Base-by-base conservation (phyloP, 2,113 vertebrate genomes). In the Craseonycteris thonglongyai region DNA sequence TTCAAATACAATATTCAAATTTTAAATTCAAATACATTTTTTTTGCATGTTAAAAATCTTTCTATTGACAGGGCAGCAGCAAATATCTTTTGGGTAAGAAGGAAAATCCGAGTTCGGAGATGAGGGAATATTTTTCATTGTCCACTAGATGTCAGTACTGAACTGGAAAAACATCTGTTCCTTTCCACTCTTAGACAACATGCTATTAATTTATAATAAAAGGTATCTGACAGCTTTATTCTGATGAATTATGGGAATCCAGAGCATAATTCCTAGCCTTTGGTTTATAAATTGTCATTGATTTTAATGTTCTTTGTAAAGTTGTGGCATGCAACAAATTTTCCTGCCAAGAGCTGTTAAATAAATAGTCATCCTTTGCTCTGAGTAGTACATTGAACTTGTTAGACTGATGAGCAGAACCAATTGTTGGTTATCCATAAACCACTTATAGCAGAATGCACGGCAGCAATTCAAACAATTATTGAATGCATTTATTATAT, bases 221-320 rank as follows among this genome's bases (percentile, higher is more conserved):
- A 98, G 98, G 97, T 98, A 98, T 98, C 96, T 98, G 98, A 98
- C 98, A 98, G 98, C 98, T 98, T 98, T 98, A 98, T 98, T 98
- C 98, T 98, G 97, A 98, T 98, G 98, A 98, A 98, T 98, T 98
- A 98, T 98, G 97, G 97, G 98, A 98, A 98, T 98, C 98, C 94
- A 97, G 97, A 98, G 97, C 97, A 98, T 98, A 98, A 98, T 98
- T 98, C 97, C 98, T 97, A 98, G 98, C 69, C 97, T 98, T 98
- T 98, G 98, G 97, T 98, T 98, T 98, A 98, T 98, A 98, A 99
- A 98, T 99, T 98, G 98, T 98, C 98, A 98, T 98, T 98, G 98
- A 98, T 98, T 99, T 98, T 98, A 98, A 98, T 98, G 98, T 98
- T 98, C 98, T 98, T 98, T 98, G 98, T 98, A 98, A 98, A 98